Evolutionary conservation across 2,113 vertebrate species (phyloP).

Genomic region (Geococcyx californianus): DNA sequence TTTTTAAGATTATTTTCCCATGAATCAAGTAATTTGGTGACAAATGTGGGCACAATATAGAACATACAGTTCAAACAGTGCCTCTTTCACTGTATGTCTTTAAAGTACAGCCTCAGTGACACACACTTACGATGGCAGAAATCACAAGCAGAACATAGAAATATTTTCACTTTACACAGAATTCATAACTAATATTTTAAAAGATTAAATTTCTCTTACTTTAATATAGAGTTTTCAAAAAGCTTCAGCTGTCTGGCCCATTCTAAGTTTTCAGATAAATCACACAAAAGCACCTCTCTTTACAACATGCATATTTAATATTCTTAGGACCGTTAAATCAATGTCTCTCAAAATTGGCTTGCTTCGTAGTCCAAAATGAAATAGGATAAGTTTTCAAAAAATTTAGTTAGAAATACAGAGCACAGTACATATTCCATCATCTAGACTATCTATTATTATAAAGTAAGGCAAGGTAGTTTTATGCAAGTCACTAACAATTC

Average conservation of each 20-base stretch:
- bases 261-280: not conserved
- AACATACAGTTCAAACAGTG: not conserved
- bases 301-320: not conserved
- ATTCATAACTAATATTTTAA: not conserved
- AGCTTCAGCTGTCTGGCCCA: not conserved
- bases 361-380: not conserved
- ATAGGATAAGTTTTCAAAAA: not conserved
- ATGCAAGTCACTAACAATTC: not conserved
- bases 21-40: fast-evolving
- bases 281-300: not conserved
- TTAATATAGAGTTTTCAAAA: not conserved
- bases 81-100: not conserved
- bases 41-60: not conserved
- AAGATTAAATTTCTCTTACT: not conserved
- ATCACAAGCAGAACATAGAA: not conserved
- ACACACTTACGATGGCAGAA: not conserved
- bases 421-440: not conserved
- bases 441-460: not conserved
- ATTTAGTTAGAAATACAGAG: not conserved
- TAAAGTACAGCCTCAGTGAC: not conserved
- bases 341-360: not conserved
- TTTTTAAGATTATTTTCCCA: not conserved
- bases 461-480: not conserved
- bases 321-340: not conserved
- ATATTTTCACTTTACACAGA: not conserved